Conservation (phyloP, 2,113 vertebrate genomes). For the Bagarius yarrelli region DNA sequence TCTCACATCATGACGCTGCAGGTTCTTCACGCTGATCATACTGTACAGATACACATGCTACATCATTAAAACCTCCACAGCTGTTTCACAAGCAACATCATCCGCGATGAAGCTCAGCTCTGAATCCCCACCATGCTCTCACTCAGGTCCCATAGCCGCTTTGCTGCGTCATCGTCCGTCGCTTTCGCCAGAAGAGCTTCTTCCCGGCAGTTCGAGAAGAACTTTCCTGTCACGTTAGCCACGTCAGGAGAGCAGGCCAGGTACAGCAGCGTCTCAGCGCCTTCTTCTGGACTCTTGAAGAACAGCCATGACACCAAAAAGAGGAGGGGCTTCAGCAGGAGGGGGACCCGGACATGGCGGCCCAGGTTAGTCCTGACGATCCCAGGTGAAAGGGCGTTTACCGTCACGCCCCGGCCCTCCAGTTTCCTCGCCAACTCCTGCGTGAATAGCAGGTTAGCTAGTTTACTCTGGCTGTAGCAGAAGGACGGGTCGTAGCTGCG, state of each 20-base stretch:
- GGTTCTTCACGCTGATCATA: background rate
- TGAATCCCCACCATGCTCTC: conserved; percentile 86
- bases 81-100: background rate
- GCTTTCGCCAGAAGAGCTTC: conserved; percentile 85
- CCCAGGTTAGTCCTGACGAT: conserved; percentile 67
- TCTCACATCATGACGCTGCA: no score
- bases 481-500: conserved; percentile 50
- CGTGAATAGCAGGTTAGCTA: conserved; percentile 72
- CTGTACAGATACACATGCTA: background rate
- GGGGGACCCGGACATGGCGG: conserved; percentile 55
- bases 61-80: background rate
- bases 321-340: conserved; percentile 76
- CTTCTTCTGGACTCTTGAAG: conserved; percentile 88
- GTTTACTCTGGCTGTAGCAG: conserved; percentile 72
- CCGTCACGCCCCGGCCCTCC: conserved; percentile 67
- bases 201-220: conserved; percentile 89
- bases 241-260: conserved; percentile 87
- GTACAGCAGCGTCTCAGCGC: conserved; percentile 89
- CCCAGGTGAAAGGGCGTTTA: conserved; percentile 73
- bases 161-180: conserved; percentile 78
- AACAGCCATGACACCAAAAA: conserved; percentile 77
- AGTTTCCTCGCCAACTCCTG: conserved; percentile 66
- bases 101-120: conserved; percentile 59
- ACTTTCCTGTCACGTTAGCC: conserved; percentile 84
- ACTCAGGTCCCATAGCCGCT: conserved; percentile 90